These are phyloP conservation scores for Pseudoatta argentina DNA, from an alignment of 1,140 invertebrate species.

Conservation along the genomic window DNA sequence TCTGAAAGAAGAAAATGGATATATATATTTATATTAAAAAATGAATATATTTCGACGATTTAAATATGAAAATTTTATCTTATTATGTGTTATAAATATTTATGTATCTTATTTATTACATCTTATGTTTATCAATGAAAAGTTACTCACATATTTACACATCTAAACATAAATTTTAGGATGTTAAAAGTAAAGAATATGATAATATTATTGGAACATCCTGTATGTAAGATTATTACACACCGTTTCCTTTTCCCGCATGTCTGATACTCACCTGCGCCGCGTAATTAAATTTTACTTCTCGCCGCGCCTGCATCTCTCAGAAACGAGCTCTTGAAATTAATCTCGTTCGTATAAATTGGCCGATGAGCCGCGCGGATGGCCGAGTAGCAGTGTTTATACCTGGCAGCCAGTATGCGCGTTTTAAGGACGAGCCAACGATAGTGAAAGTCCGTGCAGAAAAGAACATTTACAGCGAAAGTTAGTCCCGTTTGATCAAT, in stretches of 20 bases:
- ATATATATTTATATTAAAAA: neutral
- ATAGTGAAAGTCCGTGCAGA: slow-evolving; percentile 60
- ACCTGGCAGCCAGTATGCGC: neutral
- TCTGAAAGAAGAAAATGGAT: neutral
- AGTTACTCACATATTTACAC: neutral
- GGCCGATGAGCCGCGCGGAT: slow-evolving; percentile 28
- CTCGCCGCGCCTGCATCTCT: slow-evolving; percentile 50
- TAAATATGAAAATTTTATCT: neutral
- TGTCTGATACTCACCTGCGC: neutral
- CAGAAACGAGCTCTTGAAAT: slow-evolving; percentile 62
- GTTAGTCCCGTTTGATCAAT: slow-evolving; percentile 46
- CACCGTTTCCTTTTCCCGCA: neutral
- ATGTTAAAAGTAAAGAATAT: neutral
- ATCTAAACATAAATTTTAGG: neutral
- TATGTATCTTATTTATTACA: neutral
- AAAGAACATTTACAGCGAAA: slow-evolving; percentile 49
- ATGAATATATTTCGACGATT: neutral
- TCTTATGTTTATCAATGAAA: neutral
- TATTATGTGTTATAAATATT: neutral
- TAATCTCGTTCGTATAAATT: slow-evolving; percentile 61
- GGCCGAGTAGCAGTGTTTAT: slow-evolving; percentile 60
- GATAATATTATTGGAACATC: neutral
- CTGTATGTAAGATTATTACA: slow-evolving; percentile 39
- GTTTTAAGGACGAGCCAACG: slow-evolving; percentile 47
- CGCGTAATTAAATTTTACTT: slow-evolving; percentile 65